These are phyloP conservation scores for Sanderia malayensis DNA, from an alignment of 30 jellyfish, hydroid and myxozoan species.

Conservation along the genomic window DNA sequence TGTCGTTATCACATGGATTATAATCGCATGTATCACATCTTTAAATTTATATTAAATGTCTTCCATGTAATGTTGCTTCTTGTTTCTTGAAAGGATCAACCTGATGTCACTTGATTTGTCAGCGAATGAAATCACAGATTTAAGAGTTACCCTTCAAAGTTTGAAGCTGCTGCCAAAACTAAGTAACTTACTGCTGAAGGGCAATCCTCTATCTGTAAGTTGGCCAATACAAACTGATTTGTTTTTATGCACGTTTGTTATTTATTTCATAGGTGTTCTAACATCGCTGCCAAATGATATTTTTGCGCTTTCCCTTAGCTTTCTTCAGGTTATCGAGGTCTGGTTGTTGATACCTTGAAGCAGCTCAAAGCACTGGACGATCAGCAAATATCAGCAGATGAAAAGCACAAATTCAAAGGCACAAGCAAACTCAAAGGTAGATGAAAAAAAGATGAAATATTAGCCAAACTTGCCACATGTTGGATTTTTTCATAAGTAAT, in stretches of 20 bases:
- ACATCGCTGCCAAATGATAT: no score
- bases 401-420: slow-evolving; percentile 53
- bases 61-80: no score
- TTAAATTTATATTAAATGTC: no score
- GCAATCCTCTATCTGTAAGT: slow-evolving; percentile 72
- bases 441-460: no score
- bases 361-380: slow-evolving; percentile 60
- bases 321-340: slow-evolving; percentile 65
- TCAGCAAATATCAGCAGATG: slow-evolving; percentile 61
- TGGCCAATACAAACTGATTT: no score
- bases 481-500: no score
- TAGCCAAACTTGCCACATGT: no score
- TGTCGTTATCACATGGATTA: no score
- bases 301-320: slow-evolving; percentile 10
- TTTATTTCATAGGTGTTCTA: no score
- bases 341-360: slow-evolving; percentile 46
- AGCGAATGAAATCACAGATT: slow-evolving; percentile 23
- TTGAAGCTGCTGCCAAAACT: slow-evolving; percentile 54
- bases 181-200: slow-evolving; percentile 44
- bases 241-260: no score
- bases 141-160: slow-evolving; percentile 35
- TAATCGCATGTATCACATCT: no score
- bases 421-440: slow-evolving; percentile 59
- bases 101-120: slow-evolving; percentile 66
- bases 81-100: slow-evolving; percentile 34